A percentile compares a stretch with the other conserved stretches of the same genome.
phyloP scores from a whole-genome alignment of 1,140 invertebrate genomes.

The Phthorimaea operculella region DNA sequence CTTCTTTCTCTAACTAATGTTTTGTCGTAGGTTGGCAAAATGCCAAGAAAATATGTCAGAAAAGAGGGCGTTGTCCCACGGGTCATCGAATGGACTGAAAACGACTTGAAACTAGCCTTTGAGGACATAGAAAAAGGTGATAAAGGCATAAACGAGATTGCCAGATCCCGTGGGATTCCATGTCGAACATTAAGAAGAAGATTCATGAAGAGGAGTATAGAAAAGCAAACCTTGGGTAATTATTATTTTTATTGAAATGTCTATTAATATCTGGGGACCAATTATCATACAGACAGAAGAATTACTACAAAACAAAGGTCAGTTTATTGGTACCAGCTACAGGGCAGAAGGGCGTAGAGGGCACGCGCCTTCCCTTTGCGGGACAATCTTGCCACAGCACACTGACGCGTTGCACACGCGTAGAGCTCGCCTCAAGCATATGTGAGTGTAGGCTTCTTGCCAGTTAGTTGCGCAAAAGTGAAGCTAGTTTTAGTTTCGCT shows the following conservation, averaged over 20 bases:
- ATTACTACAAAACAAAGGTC: too few relatives aligned
- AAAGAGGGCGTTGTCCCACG: constrained; percentile 23
- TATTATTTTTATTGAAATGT: constrained; percentile 12
- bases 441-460: too few relatives aligned
- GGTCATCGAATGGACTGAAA: constrained; percentile 26
- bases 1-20: constrained; percentile 2
- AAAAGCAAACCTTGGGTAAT: constrained; percentile 16
- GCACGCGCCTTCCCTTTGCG: too few relatives aligned
- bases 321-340: too few relatives aligned
- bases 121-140: constrained; percentile 23
- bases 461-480: too few relatives aligned
- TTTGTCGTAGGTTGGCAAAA: constrained; percentile 53
- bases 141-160: constrained; percentile 24
- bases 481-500: too few relatives aligned
- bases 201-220: constrained; percentile 18
- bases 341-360: too few relatives aligned
- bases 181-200: constrained; percentile 26
- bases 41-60: constrained; percentile 69
- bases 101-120: constrained; percentile 24
- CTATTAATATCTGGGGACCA: constrained; percentile 4
- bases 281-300: too few relatives aligned
- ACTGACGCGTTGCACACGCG: too few relatives aligned
- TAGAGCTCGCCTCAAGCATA: too few relatives aligned
- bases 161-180: constrained; percentile 22
- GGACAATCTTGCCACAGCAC: too few relatives aligned